These are phyloP conservation scores for Dendrolimus kikuchii DNA, from an alignment of 1,140 invertebrate genomes.

Conservation along the genomic window DNA sequence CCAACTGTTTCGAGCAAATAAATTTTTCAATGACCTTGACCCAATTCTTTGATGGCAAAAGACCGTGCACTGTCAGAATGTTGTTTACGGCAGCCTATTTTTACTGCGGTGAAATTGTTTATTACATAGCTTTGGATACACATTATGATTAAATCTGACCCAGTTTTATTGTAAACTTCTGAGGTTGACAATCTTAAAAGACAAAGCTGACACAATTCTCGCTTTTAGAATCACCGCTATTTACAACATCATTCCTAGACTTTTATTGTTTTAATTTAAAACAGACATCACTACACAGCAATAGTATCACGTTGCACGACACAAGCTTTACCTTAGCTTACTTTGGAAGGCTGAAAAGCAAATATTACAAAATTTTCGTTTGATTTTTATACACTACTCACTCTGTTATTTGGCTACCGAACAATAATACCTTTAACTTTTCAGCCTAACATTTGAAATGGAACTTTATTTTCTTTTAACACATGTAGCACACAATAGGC, in stretches of 20 bases:
- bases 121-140: too few species aligned
- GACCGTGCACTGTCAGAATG: constrained; percentile 14
- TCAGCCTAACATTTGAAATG: background rate
- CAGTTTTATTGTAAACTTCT: too few species aligned
- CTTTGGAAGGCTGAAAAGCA: background rate
- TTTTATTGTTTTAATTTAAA: too few species aligned
- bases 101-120: constrained; percentile 1
- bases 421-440: background rate
- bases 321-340: constrained; percentile 41
- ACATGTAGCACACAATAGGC: constrained; percentile 35
- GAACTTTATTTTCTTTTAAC: constrained; percentile 52
- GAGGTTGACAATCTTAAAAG: background rate
- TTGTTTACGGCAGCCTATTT: constrained; percentile 10
- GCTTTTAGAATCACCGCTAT: background rate
- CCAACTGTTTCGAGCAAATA: constrained; percentile 9
- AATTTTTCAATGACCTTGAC: constrained; percentile 53
- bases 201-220: background rate
- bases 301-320: constrained; percentile 36
- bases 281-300: background rate
- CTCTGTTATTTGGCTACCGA: constrained; percentile 4
- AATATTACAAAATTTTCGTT: too few species aligned
- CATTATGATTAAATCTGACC: too few species aligned
- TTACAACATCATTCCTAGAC: too few species aligned
- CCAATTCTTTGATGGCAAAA: constrained; percentile 34
- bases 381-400: too few species aligned